Percentiles rank a stretch among this genome's conserved stretches.
phyloP scores from a whole-genome alignment of 2,888 invertebrate species.

The Morpho helenor region DNA sequence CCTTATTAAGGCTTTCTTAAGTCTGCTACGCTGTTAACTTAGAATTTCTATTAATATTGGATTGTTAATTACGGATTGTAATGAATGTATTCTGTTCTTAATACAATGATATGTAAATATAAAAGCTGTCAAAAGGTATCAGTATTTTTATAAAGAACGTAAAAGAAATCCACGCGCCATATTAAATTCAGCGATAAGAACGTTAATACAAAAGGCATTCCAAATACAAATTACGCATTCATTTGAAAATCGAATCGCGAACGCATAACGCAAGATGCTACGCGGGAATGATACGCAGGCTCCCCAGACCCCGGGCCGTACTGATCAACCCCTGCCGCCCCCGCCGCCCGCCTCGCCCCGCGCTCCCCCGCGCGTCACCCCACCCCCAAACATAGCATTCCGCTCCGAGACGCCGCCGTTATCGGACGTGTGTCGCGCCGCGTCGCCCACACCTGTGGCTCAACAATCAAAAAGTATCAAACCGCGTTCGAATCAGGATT shows the following conservation, averaged over 20 bases:
- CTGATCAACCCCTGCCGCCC: conserved; percentile 44
- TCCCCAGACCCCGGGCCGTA: conserved; percentile 66
- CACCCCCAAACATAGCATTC: conserved; percentile 37
- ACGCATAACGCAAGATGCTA: conserved; percentile 29
- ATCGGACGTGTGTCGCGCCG: conserved; percentile 31
- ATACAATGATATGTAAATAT: no score
- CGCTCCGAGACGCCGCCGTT: conserved; percentile 44
- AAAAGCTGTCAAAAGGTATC: no score
- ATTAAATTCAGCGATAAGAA: no score
- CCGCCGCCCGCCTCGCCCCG: conserved; percentile 39
- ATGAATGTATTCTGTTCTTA: no score
- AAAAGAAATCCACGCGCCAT: no score
- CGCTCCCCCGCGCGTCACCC: conserved; percentile 29
- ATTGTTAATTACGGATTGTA: no score
- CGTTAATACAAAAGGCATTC: background rate
- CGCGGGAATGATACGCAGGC: conserved; percentile 47
- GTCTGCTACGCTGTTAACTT: no score
- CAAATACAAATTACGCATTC: conserved; percentile 13
- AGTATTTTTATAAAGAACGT: no score
- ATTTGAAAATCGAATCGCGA: conserved; percentile 16
- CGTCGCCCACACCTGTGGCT: conserved; percentile 55
- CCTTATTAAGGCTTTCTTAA: no score
- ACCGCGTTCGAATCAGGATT: conserved; percentile 13
- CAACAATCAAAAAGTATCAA: conserved; percentile 12
- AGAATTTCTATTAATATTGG: no score